Evolutionary conservation across 1,140 invertebrate genomes (phyloP).

Genomic region (Cepaea nemoralis): DNA sequence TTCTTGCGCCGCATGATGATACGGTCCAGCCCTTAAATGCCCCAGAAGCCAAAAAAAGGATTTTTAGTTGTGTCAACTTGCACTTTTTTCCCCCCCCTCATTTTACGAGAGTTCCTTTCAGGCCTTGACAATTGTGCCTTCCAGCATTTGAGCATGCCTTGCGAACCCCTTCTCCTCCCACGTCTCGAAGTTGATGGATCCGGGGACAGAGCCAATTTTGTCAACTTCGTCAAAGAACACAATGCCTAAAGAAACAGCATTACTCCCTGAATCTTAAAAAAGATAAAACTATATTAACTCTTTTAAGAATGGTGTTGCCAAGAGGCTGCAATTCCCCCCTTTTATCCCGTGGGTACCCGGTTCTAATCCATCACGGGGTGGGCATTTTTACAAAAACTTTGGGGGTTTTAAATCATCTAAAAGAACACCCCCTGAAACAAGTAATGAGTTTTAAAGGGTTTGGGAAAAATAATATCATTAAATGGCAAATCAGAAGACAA

Average conservation of each 20-base stretch:
- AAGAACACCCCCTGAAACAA: too few species aligned
- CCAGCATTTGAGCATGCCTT: slow-evolving; percentile 87
- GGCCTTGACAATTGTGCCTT: slow-evolving; percentile 97
- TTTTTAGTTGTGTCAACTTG: slow-evolving; percentile 99
- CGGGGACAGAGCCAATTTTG: slow-evolving; percentile 97
- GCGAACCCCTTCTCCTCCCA: slow-evolving; percentile 98
- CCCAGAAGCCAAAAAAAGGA: slow-evolving; percentile 97
- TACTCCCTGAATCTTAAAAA: neutral
- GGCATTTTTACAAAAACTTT: too few species aligned
- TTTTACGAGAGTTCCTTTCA: slow-evolving; percentile 80
- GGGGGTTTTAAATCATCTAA: too few species aligned
- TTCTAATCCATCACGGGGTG: too few species aligned
- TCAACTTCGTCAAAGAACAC: slow-evolving; percentile 99
- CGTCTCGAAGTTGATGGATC: slow-evolving; percentile 97
- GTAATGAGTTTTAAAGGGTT: too few species aligned
- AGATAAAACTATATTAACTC: too few species aligned
- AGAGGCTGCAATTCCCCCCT: too few species aligned
- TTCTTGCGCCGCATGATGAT: slow-evolving; percentile 92
- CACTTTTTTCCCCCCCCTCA: slow-evolving; percentile 93
- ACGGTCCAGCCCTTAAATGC: slow-evolving; percentile 96
- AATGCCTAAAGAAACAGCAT: slow-evolving; percentile 78
- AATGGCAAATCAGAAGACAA: too few species aligned
- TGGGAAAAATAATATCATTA: too few species aligned
- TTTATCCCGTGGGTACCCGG: too few species aligned
- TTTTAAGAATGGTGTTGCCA: too few species aligned